phyloP scores from a whole-genome alignment of 2,797 vertebrate species.

The Valencia hispanica region DNA sequence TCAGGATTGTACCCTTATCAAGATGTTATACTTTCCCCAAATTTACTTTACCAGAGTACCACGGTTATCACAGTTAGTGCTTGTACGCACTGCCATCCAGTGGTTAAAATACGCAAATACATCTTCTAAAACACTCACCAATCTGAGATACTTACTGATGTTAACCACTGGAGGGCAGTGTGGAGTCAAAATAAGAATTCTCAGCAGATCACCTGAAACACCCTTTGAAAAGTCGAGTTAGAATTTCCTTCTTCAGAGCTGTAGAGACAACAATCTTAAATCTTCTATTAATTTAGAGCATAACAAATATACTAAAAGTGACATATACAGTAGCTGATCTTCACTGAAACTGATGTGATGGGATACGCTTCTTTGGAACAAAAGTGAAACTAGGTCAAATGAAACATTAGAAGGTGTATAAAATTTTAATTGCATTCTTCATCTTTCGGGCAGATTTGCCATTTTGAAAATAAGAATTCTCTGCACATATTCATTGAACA shows the following conservation, averaged over 20 bases:
- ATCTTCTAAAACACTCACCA: background rate
- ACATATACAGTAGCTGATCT: background rate
- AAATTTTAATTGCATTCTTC: background rate
- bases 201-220: background rate
- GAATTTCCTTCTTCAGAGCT: background rate
- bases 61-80: background rate
- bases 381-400: background rate
- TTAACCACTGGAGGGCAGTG: background rate
- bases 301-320: background rate
- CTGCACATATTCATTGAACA: background rate
- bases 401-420: background rate
- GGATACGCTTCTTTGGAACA: background rate
- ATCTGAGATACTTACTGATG: background rate
- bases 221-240: background rate
- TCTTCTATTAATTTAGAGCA: background rate
- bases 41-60: background rate
- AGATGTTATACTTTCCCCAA: background rate
- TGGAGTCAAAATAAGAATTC: background rate
- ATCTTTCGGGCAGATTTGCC: background rate
- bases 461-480: background rate
- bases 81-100: background rate
- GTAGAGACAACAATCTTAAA: background rate
- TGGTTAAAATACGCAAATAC: background rate
- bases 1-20: background rate
- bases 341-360: background rate